A percentile compares a stretch with the other conserved stretches of the same genome.
Conservation (phyloP, 2,113 vertebrate species). For the Hippocampus mohnikei region DNA sequence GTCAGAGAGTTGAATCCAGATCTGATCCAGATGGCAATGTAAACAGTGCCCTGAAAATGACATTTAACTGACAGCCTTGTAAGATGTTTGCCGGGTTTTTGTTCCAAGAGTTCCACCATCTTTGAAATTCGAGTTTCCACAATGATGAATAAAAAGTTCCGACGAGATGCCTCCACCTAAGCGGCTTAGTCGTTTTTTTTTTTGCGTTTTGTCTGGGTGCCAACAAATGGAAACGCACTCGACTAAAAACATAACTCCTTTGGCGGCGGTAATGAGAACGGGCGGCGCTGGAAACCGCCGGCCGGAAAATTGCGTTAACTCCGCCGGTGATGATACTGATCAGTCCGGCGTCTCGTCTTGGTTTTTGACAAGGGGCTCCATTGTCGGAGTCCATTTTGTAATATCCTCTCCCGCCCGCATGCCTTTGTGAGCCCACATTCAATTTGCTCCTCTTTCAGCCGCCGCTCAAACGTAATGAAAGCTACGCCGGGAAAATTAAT, state of each 20-base stretch:
- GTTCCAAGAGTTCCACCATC: neutral
- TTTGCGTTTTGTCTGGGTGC: neutral
- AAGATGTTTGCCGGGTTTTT: neutral
- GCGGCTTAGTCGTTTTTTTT: neutral
- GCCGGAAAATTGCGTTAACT: constrained; percentile 61
- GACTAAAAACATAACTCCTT: neutral
- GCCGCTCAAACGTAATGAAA: constrained; percentile 52
- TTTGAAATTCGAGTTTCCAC: neutral
- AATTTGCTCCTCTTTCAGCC: constrained; percentile 61
- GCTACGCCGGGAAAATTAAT: constrained; percentile 45
- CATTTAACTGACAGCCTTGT: neutral
- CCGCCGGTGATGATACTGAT: constrained; percentile 42
- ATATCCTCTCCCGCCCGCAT: constrained; percentile 45
- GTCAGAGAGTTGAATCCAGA: neutral
- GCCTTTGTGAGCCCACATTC: constrained; percentile 57
- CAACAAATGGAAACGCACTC: neutral
- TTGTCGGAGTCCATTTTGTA: constrained; percentile 49
- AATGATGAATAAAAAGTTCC: neutral
- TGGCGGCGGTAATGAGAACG: neutral
- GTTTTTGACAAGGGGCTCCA: constrained; percentile 45
- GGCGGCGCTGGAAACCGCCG: constrained; percentile 27
- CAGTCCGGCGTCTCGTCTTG: constrained; percentile 3
- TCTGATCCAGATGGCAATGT: neutral
- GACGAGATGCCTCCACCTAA: neutral
- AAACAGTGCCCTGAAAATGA: neutral